Conservation (phyloP, 2,888 invertebrate genomes). For the Abscondita cerata region DNA sequence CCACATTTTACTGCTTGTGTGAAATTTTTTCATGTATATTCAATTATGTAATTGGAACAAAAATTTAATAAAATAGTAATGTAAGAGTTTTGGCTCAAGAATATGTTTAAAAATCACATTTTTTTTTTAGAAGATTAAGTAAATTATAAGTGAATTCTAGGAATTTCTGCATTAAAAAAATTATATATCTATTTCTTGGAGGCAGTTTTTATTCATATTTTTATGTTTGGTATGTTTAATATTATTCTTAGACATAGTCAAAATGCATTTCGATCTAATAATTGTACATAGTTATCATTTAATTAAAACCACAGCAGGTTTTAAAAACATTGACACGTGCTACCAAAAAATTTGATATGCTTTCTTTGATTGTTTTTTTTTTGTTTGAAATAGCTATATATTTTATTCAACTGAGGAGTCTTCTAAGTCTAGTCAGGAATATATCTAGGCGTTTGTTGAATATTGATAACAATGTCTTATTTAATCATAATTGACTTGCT, state of each 20-base stretch:
- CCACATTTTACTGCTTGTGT: constrained; percentile 19
- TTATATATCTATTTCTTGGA: too few species aligned
- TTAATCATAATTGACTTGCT: neutral
- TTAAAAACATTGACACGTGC: too few species aligned
- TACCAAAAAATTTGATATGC: too few species aligned
- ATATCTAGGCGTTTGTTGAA: neutral
- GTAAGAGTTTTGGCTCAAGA: neutral
- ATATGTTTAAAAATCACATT: neutral
- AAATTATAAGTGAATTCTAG: too few species aligned
- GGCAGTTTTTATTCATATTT: too few species aligned
- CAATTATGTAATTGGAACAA: constrained; percentile 16
- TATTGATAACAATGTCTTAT: neutral
- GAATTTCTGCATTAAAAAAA: too few species aligned
- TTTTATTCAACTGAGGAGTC: too few species aligned
- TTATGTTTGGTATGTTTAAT: too few species aligned
- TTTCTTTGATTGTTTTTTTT: too few species aligned
- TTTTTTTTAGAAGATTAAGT: too few species aligned
- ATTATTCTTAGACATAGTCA: too few species aligned
- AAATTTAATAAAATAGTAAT: constrained; percentile 15
- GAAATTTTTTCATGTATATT: constrained; percentile 20
- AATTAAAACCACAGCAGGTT: neutral
- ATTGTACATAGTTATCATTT: constrained; percentile 1
- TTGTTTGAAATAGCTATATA: too few species aligned
- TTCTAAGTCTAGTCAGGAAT: neutral
- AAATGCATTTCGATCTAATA: neutral